phyloP scores from a whole-genome alignment of 1,140 invertebrate species.

The Arion vulgaris region DNA sequence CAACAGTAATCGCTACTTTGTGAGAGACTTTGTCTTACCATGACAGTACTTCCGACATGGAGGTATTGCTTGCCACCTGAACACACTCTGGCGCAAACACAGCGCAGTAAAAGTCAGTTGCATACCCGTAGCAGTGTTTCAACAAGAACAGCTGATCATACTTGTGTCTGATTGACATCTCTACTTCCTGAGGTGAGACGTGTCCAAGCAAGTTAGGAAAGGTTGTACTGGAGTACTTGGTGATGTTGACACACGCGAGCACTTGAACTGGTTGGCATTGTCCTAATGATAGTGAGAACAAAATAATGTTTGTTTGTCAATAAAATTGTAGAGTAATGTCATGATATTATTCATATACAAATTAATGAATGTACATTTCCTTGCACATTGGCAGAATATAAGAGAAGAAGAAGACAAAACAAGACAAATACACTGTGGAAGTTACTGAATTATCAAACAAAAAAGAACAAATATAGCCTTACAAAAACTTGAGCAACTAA shows the following conservation, averaged over 20 bases:
- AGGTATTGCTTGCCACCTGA: constrained; percentile 40
- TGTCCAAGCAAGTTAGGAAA: constrained; percentile 55
- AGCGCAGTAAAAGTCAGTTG: constrained; percentile 50
- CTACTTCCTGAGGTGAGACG: constrained; percentile 41
- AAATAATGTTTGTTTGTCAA: too few species aligned
- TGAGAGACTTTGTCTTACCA: constrained; percentile 20
- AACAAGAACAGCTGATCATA: constrained; percentile 9
- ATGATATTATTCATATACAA: too few species aligned
- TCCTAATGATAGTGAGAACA: constrained; percentile 26
- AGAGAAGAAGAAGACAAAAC: too few species aligned
- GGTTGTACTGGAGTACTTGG: constrained; percentile 45
- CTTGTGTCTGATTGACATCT: constrained; percentile 28
- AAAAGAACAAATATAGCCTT: too few species aligned
- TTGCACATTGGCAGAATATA: too few species aligned
- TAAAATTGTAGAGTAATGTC: too few species aligned
- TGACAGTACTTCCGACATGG: constrained; percentile 54
- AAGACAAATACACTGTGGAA: too few species aligned
- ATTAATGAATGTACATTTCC: too few species aligned
- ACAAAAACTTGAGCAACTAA: too few species aligned
- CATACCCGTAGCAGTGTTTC: constrained; percentile 49
- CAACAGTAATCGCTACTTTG: too few species aligned
- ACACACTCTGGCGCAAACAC: constrained; percentile 50
- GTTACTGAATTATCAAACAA: too few species aligned
- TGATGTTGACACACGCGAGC: constrained; percentile 47
- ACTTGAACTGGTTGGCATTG: constrained; percentile 46